These are phyloP conservation scores for Galeopsomyia nigrocyanea DNA, from an alignment of 2,888 invertebrate species.

Conservation along the genomic window DNA sequence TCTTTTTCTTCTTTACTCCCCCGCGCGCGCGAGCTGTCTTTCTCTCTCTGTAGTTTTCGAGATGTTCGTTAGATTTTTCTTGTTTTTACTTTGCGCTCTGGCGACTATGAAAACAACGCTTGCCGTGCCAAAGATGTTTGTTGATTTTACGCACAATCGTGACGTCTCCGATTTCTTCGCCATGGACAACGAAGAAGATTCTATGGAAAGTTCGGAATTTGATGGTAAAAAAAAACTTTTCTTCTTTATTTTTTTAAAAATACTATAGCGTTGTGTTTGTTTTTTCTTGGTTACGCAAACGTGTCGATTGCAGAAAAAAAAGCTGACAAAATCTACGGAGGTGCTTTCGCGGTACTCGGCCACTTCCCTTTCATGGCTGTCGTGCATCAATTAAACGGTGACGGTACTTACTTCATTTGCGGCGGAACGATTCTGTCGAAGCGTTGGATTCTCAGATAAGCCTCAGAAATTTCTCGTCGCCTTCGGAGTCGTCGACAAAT, in stretches of 20 bases:
- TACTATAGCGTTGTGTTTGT: too few species aligned
- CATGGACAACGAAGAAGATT: too few species aligned
- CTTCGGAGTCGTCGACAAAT: constrained; percentile 52
- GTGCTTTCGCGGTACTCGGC: constrained; percentile 45
- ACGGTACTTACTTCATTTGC: constrained; percentile 44
- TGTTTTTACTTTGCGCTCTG: too few species aligned
- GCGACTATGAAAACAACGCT: too few species aligned
- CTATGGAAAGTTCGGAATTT: neutral
- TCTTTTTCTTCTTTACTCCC: too few species aligned
- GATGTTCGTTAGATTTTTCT: too few species aligned
- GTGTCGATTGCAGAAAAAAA: constrained; percentile 1
- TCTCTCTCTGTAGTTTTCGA: too few species aligned
- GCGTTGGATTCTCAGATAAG: constrained; percentile 54
- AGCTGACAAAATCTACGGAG: constrained; percentile 47
- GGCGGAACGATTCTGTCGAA: constrained; percentile 55
- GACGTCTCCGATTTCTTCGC: too few species aligned
- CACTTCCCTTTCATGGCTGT: constrained; percentile 57
- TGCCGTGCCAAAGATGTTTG: too few species aligned
- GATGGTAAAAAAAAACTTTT: neutral
- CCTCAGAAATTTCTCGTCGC: constrained; percentile 50
- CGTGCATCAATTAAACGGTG: constrained; percentile 50
- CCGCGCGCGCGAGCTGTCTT: too few species aligned
- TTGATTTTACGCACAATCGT: too few species aligned
- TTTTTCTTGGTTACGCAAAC: neutral
- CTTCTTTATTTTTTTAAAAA: neutral